These are phyloP conservation scores for Coelopa frigida DNA, from an alignment of 1,140 invertebrate species.

Conservation along the genomic window DNA sequence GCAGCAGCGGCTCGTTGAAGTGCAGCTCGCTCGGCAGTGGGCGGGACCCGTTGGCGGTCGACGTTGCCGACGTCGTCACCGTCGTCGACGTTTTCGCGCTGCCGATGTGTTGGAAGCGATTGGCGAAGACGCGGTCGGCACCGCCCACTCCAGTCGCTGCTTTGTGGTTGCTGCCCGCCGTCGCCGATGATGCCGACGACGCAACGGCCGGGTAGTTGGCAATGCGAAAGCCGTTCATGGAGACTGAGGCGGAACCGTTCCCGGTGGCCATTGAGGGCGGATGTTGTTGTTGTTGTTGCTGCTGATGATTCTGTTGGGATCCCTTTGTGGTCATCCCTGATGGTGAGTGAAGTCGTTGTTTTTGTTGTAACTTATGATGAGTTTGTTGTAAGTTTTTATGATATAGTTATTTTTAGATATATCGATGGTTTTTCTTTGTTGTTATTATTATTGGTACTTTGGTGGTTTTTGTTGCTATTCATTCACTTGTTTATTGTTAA, in stretches of 20 bases:
- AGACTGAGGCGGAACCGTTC: constrained; percentile 5
- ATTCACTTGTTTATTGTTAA: no score
- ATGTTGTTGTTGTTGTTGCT: constrained; percentile 15
- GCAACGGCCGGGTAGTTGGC: constrained; percentile 38
- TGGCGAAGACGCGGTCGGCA: background rate
- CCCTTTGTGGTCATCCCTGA: constrained; percentile 14
- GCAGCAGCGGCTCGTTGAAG: constrained; percentile 29
- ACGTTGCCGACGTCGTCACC: no score
- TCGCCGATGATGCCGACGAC: constrained; percentile 17
- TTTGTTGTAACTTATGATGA: background rate
- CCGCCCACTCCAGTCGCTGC: background rate
- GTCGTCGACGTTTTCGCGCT: no score
- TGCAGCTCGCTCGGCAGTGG: constrained; percentile 18
- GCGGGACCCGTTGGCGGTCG: no score
- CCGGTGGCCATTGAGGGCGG: constrained; percentile 5
- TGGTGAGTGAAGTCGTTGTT: constrained; percentile 10
- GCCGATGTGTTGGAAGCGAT: no score
- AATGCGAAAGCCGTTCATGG: constrained; percentile 41
- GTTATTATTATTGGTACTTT: background rate
- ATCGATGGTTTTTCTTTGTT: background rate
- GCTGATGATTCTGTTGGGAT: no score
- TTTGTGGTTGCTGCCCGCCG: constrained; percentile 6
- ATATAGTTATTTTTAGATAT: no score
- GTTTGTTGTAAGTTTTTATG: no score
- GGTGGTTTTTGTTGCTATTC: background rate